These are phyloP conservation scores for Mongoloraphidia duomilia DNA, from an alignment of 2,888 invertebrate genomes.

Conservation along the genomic window DNA sequence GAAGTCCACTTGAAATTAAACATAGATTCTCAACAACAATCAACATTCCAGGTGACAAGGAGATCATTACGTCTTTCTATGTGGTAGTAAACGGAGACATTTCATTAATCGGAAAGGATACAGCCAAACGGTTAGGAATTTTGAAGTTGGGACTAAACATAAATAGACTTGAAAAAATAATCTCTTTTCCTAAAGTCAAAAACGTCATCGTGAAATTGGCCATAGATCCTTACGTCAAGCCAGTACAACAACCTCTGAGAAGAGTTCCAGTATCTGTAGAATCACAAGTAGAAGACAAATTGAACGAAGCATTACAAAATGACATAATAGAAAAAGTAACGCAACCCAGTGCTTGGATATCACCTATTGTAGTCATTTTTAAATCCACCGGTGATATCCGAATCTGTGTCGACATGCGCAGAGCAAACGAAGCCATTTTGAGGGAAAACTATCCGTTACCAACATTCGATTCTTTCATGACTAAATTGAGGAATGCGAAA, in stretches of 20 bases:
- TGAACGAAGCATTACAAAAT: constrained; percentile 12
- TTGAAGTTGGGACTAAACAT: constrained; percentile 13
- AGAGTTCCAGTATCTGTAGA: constrained; percentile 10
- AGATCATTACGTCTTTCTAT: constrained; percentile 11
- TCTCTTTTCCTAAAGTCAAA: constrained; percentile 14
- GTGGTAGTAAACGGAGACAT: constrained; percentile 12
- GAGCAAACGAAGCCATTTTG: constrained; percentile 22
- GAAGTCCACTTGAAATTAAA: constrained; percentile 5
- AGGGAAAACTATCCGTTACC: constrained; percentile 16
- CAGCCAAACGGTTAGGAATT: constrained; percentile 13
- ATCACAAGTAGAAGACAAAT: too few relatives aligned
- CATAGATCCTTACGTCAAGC: constrained; percentile 1
- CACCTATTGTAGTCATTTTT: constrained; percentile 21
- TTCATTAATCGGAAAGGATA: constrained; percentile 14
- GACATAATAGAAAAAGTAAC: constrained; percentile 22
- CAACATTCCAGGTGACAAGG: constrained; percentile 3
- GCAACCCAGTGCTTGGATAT: constrained; percentile 21
- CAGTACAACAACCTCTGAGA: constrained; percentile 12
- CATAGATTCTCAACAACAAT: constrained; percentile 9
- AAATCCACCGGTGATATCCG: constrained; percentile 20
- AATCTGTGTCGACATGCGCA: constrained; percentile 23
- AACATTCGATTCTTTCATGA: too few relatives aligned
- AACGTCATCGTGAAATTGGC: too few relatives aligned
- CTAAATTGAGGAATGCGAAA: constrained; percentile 7
- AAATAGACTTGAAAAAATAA: constrained; percentile 5